These are phyloP conservation scores for Antheraea pernyi DNA, from an alignment of 1,140 invertebrate genomes.

Conservation along the genomic window DNA sequence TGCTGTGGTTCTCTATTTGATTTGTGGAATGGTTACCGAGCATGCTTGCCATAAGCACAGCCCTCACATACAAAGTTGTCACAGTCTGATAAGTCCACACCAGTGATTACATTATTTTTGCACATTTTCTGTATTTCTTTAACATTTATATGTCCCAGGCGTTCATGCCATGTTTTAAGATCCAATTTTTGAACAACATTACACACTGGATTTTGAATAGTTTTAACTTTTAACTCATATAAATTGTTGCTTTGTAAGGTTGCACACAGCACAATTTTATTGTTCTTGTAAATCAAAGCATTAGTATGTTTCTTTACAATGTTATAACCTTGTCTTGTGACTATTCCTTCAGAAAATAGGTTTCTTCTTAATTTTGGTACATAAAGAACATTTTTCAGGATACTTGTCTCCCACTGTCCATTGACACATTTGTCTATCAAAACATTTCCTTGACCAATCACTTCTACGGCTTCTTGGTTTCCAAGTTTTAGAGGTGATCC, in stretches of 20 bases:
- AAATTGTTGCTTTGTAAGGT: too few species aligned
- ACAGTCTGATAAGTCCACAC: too few species aligned
- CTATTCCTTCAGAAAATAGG: slow-evolving; percentile 36
- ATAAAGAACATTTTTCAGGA: slow-evolving; percentile 30
- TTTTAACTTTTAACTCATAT: too few species aligned
- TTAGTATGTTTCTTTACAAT: slow-evolving; percentile 23
- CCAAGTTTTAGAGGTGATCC: too few species aligned
- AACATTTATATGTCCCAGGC: slow-evolving; percentile 36
- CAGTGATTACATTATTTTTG: slow-evolving; percentile 16
- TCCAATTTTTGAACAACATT: slow-evolving; percentile 17
- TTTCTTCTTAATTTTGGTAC: slow-evolving; percentile 34
- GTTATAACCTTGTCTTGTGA: slow-evolving; percentile 24
- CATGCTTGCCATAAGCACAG: slow-evolving; percentile 22
- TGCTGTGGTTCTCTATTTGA: neutral
- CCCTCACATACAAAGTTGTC: slow-evolving; percentile 46
- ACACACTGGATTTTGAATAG: too few species aligned
- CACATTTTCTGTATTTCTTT: slow-evolving; percentile 42
- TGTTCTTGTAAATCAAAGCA: slow-evolving; percentile 16
- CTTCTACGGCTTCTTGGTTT: too few species aligned
- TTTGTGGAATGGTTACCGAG: neutral
- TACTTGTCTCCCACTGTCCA: slow-evolving; percentile 21
- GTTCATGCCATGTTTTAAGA: slow-evolving; percentile 39
- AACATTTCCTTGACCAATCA: slow-evolving; percentile 8
- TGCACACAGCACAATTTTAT: too few species aligned
- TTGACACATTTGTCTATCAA: slow-evolving; percentile 21